Evolutionary conservation across 2,888 invertebrate genomes (phyloP).

Genomic region (Nomada ruficornis): DNA sequence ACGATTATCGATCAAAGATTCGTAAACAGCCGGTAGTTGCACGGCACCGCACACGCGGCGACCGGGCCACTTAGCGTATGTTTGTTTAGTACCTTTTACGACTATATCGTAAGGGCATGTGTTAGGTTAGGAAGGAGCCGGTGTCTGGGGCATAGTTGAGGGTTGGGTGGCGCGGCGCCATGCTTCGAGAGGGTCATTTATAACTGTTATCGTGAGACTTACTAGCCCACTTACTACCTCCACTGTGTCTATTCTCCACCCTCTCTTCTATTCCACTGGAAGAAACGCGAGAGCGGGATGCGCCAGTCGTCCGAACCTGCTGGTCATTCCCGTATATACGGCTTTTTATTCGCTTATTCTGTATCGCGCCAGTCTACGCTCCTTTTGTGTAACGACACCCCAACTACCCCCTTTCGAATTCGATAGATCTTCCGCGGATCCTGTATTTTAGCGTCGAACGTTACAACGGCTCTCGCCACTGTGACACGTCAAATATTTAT

Average conservation of each 20-base stretch:
- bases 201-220: slow-evolving; percentile 77
- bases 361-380: slow-evolving; percentile 54
- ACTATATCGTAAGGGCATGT: slow-evolving; percentile 64
- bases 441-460: slow-evolving; percentile 7
- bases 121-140: slow-evolving; percentile 63
- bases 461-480: neutral
- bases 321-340: slow-evolving; percentile 55
- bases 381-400: slow-evolving; percentile 58
- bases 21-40: slow-evolving; percentile 46
- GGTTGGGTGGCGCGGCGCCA: slow-evolving; percentile 73
- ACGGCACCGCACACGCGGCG: slow-evolving; percentile 26
- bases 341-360: slow-evolving; percentile 52
- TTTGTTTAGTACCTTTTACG: slow-evolving; percentile 74
- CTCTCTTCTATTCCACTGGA: slow-evolving; percentile 36
- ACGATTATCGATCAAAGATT: slow-evolving; percentile 69
- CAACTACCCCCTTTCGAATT: neutral
- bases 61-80: slow-evolving; percentile 71
- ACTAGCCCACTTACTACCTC: slow-evolving; percentile 77
- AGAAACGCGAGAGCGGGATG: slow-evolving; percentile 49
- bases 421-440: slow-evolving; percentile 38
- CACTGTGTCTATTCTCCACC: slow-evolving; percentile 68
- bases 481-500: neutral
- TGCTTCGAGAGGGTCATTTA: slow-evolving; percentile 76
- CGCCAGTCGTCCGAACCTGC: slow-evolving; percentile 40
- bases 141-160: slow-evolving; percentile 68